Conservation (phyloP, 2,113 vertebrate genomes). For the Camarhynchus parvulus region DNA sequence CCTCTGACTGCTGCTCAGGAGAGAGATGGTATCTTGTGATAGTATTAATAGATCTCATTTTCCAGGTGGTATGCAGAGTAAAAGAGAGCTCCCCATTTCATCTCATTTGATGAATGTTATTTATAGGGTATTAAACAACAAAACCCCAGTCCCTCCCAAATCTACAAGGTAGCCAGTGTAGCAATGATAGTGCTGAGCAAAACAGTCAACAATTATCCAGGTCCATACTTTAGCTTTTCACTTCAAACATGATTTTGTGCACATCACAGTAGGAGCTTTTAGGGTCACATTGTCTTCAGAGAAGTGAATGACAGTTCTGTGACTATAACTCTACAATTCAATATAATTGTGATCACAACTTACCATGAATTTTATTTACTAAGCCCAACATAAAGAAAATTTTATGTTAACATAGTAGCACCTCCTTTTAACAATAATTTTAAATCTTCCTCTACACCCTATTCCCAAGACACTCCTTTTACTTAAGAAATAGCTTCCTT, state of each 20-base stretch:
- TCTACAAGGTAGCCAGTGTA: neutral
- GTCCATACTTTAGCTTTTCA: neutral
- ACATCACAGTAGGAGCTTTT: neutral
- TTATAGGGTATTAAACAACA: neutral
- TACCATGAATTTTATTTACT: neutral
- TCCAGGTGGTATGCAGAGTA: neutral
- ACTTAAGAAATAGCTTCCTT: neutral
- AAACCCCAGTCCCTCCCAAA: neutral
- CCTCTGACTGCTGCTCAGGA: constrained; percentile 40
- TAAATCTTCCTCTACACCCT: neutral
- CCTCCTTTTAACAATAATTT: neutral
- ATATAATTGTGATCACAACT: neutral
- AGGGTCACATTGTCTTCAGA: neutral
- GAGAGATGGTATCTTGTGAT: constrained; percentile 26
- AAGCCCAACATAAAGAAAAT: neutral
- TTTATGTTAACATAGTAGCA: neutral
- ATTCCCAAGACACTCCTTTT: neutral
- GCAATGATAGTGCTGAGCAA: neutral
- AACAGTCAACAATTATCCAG: neutral
- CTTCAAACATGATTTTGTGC: neutral
- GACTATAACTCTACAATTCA: neutral
- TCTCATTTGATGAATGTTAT: neutral
- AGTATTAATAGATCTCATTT: constrained; percentile 28
- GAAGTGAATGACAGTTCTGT: neutral
- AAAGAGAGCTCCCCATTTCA: neutral